Base-by-base conservation (phyloP, 2,797 vertebrate species). In the Dromococcyx pavoninus region DNA sequence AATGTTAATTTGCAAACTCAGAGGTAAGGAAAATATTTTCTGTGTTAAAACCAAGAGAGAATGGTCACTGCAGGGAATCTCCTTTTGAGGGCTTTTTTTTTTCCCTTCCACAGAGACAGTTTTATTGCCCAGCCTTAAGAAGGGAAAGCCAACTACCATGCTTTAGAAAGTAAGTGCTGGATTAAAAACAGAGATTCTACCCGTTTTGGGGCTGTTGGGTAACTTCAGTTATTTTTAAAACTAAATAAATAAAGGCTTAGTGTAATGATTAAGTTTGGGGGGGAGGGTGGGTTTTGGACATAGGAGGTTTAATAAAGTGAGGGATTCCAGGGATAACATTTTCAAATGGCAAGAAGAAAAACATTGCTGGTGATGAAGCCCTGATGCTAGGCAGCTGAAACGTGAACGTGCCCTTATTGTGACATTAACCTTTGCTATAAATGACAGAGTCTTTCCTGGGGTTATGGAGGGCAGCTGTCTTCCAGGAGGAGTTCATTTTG, bases 371-470 rank as follows among this genome's bases (percentile, higher is more conserved):
- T 89, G 89, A 71, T 69, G 72, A 60, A 84, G 48, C 32, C 30
- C 64, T 78, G 75, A 86, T 54, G 60, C 35, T 65, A 51, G 41
- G 71, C 84, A 91, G 60, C 51, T 89, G 62, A 81, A 76, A 39
- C 65, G 44, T 89, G 83, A 88, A 65, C 82, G 89, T 70, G 32
- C 57, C 81, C 62, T 91, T 92, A 87, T 41, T 13, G 22, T 73
- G 71, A 24, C 50, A 66, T 80, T 91, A 84, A 92, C 85, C 77
- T 96, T 91, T 89, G 70, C 57, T 77, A n/a, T 92, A 94, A 92
- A 92, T 80, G 74, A 83, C 84, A 67, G 54, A 27, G 60, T 69
- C 54, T 76, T 84, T 87, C 44, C 37, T 89, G 2, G 11, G 23
- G 17, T 11, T 83, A 56, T 33, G 23, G 28, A 75, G 24, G 50